A percentile compares a stretch with the other conserved stretches of the same genome.
These are phyloP conservation scores for Lepeophtheirus nordmannii DNA, from an alignment of 2,888 invertebrate genomes.

Conservation along the genomic window DNA sequence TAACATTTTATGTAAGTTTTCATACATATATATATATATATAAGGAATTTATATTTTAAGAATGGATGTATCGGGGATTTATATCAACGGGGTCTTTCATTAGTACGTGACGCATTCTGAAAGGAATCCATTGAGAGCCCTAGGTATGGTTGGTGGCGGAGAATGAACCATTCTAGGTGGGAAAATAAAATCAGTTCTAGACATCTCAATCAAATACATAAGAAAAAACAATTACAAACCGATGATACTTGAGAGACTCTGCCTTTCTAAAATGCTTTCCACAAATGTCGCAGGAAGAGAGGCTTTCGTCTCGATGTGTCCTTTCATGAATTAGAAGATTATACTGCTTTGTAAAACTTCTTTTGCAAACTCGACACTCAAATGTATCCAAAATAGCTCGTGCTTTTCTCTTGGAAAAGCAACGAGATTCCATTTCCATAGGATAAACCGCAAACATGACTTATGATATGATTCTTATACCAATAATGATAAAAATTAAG, in stretches of 20 bases:
- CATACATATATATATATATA: neutral
- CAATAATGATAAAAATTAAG: too few species aligned
- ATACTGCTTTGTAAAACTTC: constrained; percentile 42
- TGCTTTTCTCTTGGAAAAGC: neutral
- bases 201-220: neutral
- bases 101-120: constrained; percentile 15
- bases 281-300: constrained; percentile 13
- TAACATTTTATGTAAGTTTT: neutral
- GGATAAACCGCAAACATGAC: neutral
- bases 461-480: neutral
- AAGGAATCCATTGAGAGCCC: constrained; percentile 9
- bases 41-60: neutral
- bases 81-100: neutral
- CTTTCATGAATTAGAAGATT: constrained; percentile 28
- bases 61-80: neutral
- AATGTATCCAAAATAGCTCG: constrained; percentile 5
- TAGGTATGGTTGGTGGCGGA: constrained; percentile 5
- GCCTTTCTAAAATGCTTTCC: constrained; percentile 15
- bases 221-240: neutral
- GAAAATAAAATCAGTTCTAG: neutral
- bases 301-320: constrained; percentile 39
- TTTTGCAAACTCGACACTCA: constrained; percentile 37
- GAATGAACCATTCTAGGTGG: constrained; percentile 10
- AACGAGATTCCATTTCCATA: neutral
- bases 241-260: constrained; percentile 11